Evolutionary conservation across 1,140 invertebrate species (phyloP).

Genomic region (Pseudomyrmex pallidus): DNA sequence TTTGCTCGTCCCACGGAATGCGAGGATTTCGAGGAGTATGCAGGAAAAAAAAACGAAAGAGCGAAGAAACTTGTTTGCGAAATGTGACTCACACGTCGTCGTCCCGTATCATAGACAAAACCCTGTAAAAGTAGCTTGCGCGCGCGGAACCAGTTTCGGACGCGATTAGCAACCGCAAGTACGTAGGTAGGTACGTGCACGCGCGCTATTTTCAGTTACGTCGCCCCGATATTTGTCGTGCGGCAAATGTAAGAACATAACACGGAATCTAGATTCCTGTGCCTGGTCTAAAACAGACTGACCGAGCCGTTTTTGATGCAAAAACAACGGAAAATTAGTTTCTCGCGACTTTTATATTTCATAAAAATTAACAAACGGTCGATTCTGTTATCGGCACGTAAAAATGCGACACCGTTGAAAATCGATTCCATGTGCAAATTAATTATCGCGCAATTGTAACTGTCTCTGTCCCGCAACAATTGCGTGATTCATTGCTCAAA

Average conservation of each 20-base stretch:
- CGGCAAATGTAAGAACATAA: slow-evolving; percentile 26
- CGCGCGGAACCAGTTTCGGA: slow-evolving; percentile 56
- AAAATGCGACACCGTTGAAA: too few relatives aligned
- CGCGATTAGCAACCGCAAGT: slow-evolving; percentile 7
- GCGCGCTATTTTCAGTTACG: slow-evolving; percentile 42
- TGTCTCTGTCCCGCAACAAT: background rate
- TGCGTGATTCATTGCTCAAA: background rate
- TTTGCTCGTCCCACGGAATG: background rate
- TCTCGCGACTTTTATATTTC: too few relatives aligned
- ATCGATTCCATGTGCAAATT: too few relatives aligned
- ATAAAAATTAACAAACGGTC: too few relatives aligned
- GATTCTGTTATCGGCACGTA: background rate
- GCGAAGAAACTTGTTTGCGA: slow-evolving; percentile 73
- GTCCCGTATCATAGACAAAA: slow-evolving; percentile 67
- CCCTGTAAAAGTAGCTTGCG: slow-evolving; percentile 68
- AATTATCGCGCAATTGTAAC: too few relatives aligned
- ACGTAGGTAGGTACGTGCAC: slow-evolving; percentile 8
- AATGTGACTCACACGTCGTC: slow-evolving; percentile 70
- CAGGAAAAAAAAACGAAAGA: background rate
- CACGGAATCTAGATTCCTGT: slow-evolving; percentile 23
- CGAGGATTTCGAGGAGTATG: background rate
- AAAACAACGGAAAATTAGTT: background rate
- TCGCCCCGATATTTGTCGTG: slow-evolving; percentile 22
- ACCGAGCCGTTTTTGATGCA: background rate
- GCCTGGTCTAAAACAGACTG: background rate